Evolutionary conservation across 2,797 vertebrate species (phyloP), one percentile per base, ranked within the genome.

Genomic region (Mycteria americana): DNA sequence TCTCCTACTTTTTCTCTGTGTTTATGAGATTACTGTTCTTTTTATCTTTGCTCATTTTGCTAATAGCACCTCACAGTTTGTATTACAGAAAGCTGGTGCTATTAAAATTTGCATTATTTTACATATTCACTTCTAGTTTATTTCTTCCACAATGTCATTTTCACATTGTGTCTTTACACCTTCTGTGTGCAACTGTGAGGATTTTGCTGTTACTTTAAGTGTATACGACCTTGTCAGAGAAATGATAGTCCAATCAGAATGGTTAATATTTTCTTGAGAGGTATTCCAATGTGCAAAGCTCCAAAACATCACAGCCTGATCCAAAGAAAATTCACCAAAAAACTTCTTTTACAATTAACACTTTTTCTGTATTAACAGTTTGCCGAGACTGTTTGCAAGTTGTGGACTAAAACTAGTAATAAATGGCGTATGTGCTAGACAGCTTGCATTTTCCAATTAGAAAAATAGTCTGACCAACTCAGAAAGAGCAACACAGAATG

Each of bases 91-190:
- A 73, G 21, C 19, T 84, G 57, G 22, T 75, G 57, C 18, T 92
- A 62, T 62, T 85, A 88, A 83, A 80, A 91, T 80, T 81, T 92
- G 57, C 7, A 22, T 83, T 91, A 51, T 89, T 96, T 93, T 92
- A 62, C 76, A 72, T 90, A 81, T 39, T 88, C 6, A 22, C 65
- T 78, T 88, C 22, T 19, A 68, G 50, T 77, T 95, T 92, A 43
- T 89, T 96, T 91, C 51, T 67, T 83, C 28, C 15, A 21, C 27
- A 27, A 31, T 63, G 51, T 74, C 43, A 14, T 79, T 83, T 89
- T 65, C 57, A 60, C 28, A 19, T 85, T 60, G 39, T 81, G 27
- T 67, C 62, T 90, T 89, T 90, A 65, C 57, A 86, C 37, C 5
- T 86, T 78, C 57, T 84, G 11, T 57, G 28, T 70, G 16, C 46